phyloP scores from a whole-genome alignment of 2,888 invertebrate species.

The Xanthorhoe spadicearia region DNA sequence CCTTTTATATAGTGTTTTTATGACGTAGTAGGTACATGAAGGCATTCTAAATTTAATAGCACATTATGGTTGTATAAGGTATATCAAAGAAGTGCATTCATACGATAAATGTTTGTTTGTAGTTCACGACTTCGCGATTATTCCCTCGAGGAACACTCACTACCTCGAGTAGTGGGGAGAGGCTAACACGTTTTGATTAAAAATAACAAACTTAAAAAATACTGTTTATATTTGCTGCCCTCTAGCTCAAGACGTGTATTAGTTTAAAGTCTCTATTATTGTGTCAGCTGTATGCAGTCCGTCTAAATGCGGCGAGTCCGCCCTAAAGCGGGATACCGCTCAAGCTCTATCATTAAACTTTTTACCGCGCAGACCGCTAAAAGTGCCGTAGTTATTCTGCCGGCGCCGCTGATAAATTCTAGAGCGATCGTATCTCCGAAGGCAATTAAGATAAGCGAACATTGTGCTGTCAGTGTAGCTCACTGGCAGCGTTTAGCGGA shows the following conservation, averaged over 20 bases:
- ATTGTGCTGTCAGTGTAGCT: slow-evolving; percentile 73
- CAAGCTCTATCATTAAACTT: slow-evolving; percentile 65
- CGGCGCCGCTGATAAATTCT: slow-evolving; percentile 72
- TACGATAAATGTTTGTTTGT: too few species aligned
- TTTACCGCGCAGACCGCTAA: slow-evolving; percentile 63
- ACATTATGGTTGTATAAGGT: too few species aligned
- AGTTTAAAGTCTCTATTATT: too few species aligned
- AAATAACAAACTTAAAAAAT: too few species aligned
- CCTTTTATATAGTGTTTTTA: background rate
- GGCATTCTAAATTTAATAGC: background rate
- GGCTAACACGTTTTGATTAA: too few species aligned
- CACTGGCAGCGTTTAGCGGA: slow-evolving; percentile 67
- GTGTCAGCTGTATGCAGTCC: slow-evolving; percentile 1
- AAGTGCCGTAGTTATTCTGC: slow-evolving; percentile 62
- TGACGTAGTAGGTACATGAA: background rate
- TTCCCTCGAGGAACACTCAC: too few species aligned
- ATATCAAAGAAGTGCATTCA: too few species aligned
- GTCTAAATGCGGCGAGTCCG: slow-evolving; percentile 15
- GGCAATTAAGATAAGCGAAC: slow-evolving; percentile 82
- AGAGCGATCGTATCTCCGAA: slow-evolving; percentile 72
- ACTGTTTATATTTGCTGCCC: too few species aligned
- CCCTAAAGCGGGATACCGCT: slow-evolving; percentile 22
- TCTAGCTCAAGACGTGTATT: too few species aligned
- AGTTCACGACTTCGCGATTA: too few species aligned
- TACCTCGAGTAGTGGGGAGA: too few species aligned